Base-by-base conservation (phyloP, 2,888 invertebrate genomes). In the Patella depressa region DNA sequence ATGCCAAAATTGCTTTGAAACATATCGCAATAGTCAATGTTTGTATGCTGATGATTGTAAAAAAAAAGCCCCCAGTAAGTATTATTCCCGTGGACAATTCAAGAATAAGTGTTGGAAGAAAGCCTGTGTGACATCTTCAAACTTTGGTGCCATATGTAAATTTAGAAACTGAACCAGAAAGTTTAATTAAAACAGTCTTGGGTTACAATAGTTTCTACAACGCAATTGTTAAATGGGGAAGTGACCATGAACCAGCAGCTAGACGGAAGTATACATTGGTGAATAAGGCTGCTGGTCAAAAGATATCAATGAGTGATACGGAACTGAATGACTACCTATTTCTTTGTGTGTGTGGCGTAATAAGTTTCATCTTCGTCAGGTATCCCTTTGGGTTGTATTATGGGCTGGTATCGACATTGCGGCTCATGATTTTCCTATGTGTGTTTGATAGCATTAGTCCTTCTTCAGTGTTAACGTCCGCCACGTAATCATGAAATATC, bases 131-230 rank as follows among this genome's bases (percentile, higher is more conserved):
- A 65, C 59, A 19, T 65, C 59, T 15, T 65, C 65, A 19, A 65
- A 65, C 19, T 65, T 65, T 65, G 65, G 17, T n/a, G 65, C 65
- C 15, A 65, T 19, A 11, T 65, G 65, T 19, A 65, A 65, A 65
- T 65, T 11, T 65, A 65, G 19, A 65, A 19, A 65, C 65, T 45
- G 65, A 65, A 65, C 65, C 65, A 65, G 65, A 65, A 19, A 65
- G 65, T 19, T 19, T 65, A 11, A 65, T 65, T 11, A 65, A 65
- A 65, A 65, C 65, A 65, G 65, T 65, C 65, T 11, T 65, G 65
- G 65, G n/a, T 9, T 65, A 65, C 19, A 65, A 19, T 65, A 65
- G 19, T 65, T 65, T 65, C 19, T 19, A 19, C 11, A 65, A 19
- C 19, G 4, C 19, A 19, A 65, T 19, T 65, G 65, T 65, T 1